phyloP scores from a whole-genome alignment of 2,888 invertebrate genomes.

The Orchesellides sinensis region DNA sequence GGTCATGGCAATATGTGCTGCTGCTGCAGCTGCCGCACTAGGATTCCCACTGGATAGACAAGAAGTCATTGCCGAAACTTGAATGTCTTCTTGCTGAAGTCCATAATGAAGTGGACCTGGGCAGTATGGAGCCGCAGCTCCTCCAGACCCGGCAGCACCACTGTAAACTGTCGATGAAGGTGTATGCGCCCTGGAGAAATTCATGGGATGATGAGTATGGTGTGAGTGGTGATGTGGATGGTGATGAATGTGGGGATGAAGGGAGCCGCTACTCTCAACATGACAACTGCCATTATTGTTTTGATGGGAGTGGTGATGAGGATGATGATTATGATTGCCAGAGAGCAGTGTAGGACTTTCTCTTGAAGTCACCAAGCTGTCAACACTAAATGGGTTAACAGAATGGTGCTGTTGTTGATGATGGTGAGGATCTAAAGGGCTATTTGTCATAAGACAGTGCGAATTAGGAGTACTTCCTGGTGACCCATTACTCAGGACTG shows the following conservation, averaged over 20 bases:
- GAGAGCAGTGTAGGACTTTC: slow-evolving; percentile 61
- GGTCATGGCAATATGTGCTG: slow-evolving; percentile 67
- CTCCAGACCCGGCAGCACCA: slow-evolving; percentile 42
- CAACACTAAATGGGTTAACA: slow-evolving; percentile 81
- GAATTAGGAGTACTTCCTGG: slow-evolving; percentile 63
- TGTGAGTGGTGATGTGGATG: slow-evolving; percentile 57
- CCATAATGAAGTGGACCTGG: slow-evolving; percentile 65
- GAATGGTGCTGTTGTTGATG: slow-evolving; percentile 74
- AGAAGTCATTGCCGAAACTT: slow-evolving; percentile 56
- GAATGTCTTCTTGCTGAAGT: slow-evolving; percentile 67
- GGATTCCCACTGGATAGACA: slow-evolving; percentile 57
- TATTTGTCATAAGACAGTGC: slow-evolving; percentile 66
- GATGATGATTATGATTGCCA: slow-evolving; percentile 37
- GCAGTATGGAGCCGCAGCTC: slow-evolving; percentile 47
- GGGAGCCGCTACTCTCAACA: slow-evolving; percentile 29
- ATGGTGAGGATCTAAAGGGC: slow-evolving; percentile 63
- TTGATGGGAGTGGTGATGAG: slow-evolving; percentile 49
- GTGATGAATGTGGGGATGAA: slow-evolving; percentile 55
- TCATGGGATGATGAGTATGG: slow-evolving; percentile 61
- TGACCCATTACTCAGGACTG: slow-evolving; percentile 61
- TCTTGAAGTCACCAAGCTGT: slow-evolving; percentile 80
- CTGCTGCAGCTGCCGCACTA: slow-evolving; percentile 65
- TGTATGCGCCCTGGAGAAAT: slow-evolving; percentile 66
- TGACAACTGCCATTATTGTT: slow-evolving; percentile 35
- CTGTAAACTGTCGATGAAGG: slow-evolving; percentile 50